Evolutionary conservation across 2,113 vertebrate species (phyloP), one percentile per base, ranked within the genome.

Genomic region (Illadopsis cleaveri): DNA sequence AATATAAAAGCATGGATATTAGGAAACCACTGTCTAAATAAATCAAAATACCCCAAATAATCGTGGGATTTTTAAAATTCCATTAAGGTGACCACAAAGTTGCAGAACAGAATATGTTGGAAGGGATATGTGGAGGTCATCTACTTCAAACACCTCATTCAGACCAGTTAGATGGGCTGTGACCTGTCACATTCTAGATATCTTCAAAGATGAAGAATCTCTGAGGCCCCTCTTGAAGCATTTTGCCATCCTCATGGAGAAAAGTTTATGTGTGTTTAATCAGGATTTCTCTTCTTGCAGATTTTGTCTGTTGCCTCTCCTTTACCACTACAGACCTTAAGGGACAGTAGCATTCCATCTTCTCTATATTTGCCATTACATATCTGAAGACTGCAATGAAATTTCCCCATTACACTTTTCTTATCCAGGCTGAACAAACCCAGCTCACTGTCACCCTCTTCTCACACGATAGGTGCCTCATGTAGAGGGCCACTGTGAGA

Each of bases 41-140:
- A 71, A 48, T 51, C 4, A 61, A 42, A 44, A 76, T 5, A 60
- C 18, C 6, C 17, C 21, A 64, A 24, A 35, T 48, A 83, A 80
- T 14, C 17, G 2, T 40, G 8, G 3, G 4, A 5, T 38, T 53
- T n/a, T 6, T 4, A 14, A 23, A 8, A 76, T 27, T 22, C 4
- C 15, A 8, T 33, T 57, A 23, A 50, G 3, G 5, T 53, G 16
- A 68, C 31, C 24, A 42, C 5, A 47, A 30, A 80, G 16, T 58
- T 21, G 58, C 7, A 51, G n/a, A 81, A 57, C 12, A 80, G 19
- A 45, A 56, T 24, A 53, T 0, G 0, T 51, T 56, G 23, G 19
- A 73, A 82, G 15, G 7, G 27, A 24, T 20, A 47, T 19, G 11
- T 47, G 7, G 30, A 84, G 9, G 7, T 53, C 21, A 16, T 31